phyloP scores from a whole-genome alignment of 2,888 invertebrate genomes.

The Drosophila mimetica region DNA sequence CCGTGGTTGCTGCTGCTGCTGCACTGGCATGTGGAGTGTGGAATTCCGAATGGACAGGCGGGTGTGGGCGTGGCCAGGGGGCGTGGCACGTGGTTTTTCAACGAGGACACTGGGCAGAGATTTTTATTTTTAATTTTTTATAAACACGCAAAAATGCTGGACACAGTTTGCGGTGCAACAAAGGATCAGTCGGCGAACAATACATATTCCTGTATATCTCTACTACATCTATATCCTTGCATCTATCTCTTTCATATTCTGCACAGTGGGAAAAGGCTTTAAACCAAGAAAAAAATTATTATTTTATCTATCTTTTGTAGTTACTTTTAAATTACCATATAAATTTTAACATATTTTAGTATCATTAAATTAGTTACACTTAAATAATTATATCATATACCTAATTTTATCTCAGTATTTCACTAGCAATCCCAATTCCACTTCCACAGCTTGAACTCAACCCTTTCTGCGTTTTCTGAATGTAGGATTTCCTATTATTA shows the following conservation, averaged over 20 bases:
- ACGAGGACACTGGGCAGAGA: constrained; percentile 40
- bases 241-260: neutral
- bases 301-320: too few relatives aligned
- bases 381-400: neutral
- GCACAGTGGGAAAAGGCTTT: neutral
- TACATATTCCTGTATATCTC: constrained; percentile 21
- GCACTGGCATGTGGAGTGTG: constrained; percentile 33
- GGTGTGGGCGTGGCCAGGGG: constrained; percentile 20
- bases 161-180: constrained; percentile 44
- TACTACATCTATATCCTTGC: neutral
- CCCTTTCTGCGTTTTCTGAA: constrained; percentile 39
- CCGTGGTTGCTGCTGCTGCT: constrained; percentile 17
- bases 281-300: too few relatives aligned
- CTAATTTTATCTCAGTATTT: neutral
- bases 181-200: constrained; percentile 50
- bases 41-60: constrained; percentile 9
- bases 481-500: constrained; percentile 13
- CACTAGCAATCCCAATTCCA: constrained; percentile 19
- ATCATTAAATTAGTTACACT: too few relatives aligned
- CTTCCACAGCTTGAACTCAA: constrained; percentile 8
- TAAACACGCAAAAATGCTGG: constrained; percentile 71
- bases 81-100: constrained; percentile 30
- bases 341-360: too few relatives aligned
- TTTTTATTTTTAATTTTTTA: constrained; percentile 69
- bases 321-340: too few relatives aligned